Evolutionary conservation across 2,113 vertebrate species (phyloP).

Genomic region (Zeus faber): DNA sequence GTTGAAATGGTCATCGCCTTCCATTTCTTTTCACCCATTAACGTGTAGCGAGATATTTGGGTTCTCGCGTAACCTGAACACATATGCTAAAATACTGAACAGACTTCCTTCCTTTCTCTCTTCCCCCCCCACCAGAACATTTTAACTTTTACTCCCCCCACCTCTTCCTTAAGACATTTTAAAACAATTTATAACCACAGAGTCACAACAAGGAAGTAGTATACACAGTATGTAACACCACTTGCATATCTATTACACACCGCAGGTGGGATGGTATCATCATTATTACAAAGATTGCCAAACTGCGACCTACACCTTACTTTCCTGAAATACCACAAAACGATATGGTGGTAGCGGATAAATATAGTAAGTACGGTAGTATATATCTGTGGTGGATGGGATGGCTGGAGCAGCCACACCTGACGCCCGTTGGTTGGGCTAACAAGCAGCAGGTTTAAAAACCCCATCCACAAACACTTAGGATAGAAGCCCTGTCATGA

Average conservation of each 20-base stretch:
- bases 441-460: too few relatives aligned
- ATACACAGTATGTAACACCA: conserved; percentile 32
- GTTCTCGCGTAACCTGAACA: conserved; percentile 25
- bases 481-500: too few relatives aligned
- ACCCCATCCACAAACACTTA: too few relatives aligned
- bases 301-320: conserved; percentile 1
- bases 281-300: conserved; percentile 35
- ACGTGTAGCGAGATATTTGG: conserved; percentile 7
- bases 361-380: too few relatives aligned
- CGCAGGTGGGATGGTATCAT: conserved; percentile 37
- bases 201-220: conserved; percentile 59
- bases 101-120: conserved; percentile 33
- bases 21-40: conserved; percentile 1
- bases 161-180: conserved; percentile 40
- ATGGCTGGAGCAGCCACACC: too few relatives aligned
- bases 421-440: too few relatives aligned
- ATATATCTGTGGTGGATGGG: too few relatives aligned
- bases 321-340: conserved; percentile 20
- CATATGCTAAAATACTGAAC: conserved; percentile 43
- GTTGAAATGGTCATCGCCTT: conserved; percentile 20
- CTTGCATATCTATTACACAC: conserved; percentile 47
- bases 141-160: conserved; percentile 15
- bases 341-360: not conserved
- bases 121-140: conserved; percentile 5
- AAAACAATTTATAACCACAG: conserved; percentile 60